A percentile compares a stretch with the other conserved stretches of the same genome.
Evolutionary conservation across 2,888 invertebrate genomes (phyloP).

Genomic region (Neoascia interrupta): DNA sequence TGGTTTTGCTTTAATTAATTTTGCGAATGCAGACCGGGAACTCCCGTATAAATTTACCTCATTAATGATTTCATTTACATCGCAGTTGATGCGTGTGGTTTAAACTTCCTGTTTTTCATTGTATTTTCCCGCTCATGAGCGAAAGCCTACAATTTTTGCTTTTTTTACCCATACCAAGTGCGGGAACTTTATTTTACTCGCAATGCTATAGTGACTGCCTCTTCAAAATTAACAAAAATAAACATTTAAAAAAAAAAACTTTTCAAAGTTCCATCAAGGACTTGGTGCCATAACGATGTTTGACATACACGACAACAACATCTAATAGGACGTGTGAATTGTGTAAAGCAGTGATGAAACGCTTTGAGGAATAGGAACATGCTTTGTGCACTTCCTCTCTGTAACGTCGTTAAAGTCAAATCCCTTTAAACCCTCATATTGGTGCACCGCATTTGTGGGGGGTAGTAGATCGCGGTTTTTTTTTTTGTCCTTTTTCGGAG

Average conservation of each 20-base stretch:
- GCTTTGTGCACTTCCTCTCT: not conserved
- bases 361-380: not conserved
- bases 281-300: constrained; percentile 8
- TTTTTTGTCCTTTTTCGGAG: not conserved
- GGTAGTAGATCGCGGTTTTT: not conserved
- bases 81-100: no score
- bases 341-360: constrained; percentile 17
- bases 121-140: no score
- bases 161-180: no score
- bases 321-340: no score
- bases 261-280: not conserved
- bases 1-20: no score
- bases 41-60: no score
- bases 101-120: no score
- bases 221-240: no score
- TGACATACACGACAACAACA: not conserved
- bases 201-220: not conserved
- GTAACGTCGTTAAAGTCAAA: not conserved
- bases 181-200: no score
- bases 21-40: no score
- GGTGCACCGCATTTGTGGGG: not conserved
- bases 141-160: no score
- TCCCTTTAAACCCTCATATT: constrained; percentile 7
- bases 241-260: not conserved
- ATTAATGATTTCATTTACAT: no score